These are phyloP conservation scores for Rhegmatorhina hoffmannsi DNA, from an alignment of 2,113 vertebrate genomes.

Conservation along the genomic window DNA sequence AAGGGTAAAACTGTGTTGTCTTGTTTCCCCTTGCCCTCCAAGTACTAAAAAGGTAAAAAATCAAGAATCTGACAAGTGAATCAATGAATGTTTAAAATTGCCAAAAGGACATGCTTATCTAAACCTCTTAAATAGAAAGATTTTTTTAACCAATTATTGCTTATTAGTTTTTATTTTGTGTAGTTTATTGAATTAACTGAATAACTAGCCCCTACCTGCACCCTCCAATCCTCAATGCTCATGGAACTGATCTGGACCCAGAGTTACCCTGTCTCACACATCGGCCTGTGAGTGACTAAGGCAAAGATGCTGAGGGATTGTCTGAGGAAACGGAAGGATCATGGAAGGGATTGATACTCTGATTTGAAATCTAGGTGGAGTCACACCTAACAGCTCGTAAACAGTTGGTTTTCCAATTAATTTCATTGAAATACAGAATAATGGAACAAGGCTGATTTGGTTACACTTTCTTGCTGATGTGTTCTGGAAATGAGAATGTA, in stretches of 20 bases:
- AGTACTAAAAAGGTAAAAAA: not conserved
- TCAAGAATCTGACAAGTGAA: not conserved
- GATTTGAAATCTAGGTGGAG: not conserved
- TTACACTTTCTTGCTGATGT: not conserved
- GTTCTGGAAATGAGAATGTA: not conserved
- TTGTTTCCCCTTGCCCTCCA: not conserved
- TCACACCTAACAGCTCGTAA: not conserved
- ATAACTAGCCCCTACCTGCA: not conserved
- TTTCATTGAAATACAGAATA: not conserved
- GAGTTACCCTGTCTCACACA: accelerated
- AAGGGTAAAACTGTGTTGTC: not conserved
- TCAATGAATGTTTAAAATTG: not conserved
- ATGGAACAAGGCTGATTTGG: not conserved
- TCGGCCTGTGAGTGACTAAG: not conserved
- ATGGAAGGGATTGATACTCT: accelerated
- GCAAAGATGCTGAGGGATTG: not conserved
- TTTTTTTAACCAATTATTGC: not conserved
- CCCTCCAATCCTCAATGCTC: not conserved
- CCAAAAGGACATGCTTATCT: not conserved
- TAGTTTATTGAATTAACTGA: not conserved
- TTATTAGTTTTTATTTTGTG: not conserved
- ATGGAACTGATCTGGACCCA: not conserved
- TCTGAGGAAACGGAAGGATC: not conserved
- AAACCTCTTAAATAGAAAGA: not conserved
- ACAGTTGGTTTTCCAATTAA: not conserved